phyloP scores from a whole-genome alignment of 2,113 vertebrate genomes.

The Dolichallabes microphthalmus region DNA sequence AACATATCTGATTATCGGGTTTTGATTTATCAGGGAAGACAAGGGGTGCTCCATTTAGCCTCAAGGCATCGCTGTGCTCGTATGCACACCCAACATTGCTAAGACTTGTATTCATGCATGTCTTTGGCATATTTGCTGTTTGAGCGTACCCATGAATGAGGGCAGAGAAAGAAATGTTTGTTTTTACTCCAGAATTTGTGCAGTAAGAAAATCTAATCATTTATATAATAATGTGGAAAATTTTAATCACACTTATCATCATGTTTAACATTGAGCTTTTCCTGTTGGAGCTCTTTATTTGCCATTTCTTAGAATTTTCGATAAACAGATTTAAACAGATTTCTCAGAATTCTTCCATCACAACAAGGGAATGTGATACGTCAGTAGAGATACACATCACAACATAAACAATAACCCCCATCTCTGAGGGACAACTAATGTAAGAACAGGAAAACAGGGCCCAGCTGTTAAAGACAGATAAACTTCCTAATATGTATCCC shows the following conservation, averaged over 20 bases:
- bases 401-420: constrained; percentile 20
- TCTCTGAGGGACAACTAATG: background rate
- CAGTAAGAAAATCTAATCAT: background rate
- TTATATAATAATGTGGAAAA: background rate
- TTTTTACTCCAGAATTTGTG: constrained; percentile 41
- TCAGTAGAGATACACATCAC: constrained; percentile 5
- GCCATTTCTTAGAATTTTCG: background rate
- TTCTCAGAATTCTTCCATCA: background rate
- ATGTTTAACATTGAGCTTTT: background rate
- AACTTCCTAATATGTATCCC: background rate
- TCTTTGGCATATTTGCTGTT: constrained; percentile 9
- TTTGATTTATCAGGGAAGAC: constrained; percentile 5
- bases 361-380: constrained; percentile 4
- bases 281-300: background rate
- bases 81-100: background rate
- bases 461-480: constrained; percentile 31
- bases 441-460: constrained; percentile 34
- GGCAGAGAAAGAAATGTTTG: constrained; percentile 20
- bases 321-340: background rate
- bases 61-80: background rate
- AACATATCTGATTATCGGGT: background rate
- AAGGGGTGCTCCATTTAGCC: background rate
- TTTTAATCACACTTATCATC: background rate
- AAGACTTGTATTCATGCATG: background rate
- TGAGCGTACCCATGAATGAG: background rate